phyloP scores from a whole-genome alignment of 2,888 invertebrate genomes.

The Drosophila mercatorum region DNA sequence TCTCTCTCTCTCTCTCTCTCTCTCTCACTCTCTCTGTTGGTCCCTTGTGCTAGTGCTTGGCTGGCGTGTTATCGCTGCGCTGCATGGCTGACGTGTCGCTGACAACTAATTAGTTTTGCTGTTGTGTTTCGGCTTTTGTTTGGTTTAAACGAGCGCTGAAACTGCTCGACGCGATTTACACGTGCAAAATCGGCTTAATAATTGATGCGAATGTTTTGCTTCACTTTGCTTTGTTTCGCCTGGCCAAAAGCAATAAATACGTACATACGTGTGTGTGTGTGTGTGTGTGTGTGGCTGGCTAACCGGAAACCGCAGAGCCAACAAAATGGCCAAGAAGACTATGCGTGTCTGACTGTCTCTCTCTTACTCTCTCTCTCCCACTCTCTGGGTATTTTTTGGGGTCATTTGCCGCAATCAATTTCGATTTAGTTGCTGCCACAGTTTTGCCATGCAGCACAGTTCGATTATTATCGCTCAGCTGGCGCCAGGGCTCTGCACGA shows the following conservation, averaged over 20 bases:
- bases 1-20: too few relatives aligned
- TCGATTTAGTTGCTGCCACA: conserved; percentile 69
- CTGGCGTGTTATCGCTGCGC: conserved; percentile 5
- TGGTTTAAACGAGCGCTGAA: conserved; percentile 34
- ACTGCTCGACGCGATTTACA: conserved; percentile 50
- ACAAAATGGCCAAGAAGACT: conserved; percentile 59
- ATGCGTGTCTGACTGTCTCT: conserved; percentile 24
- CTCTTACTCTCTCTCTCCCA: not conserved
- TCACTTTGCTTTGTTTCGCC: conserved; percentile 51
- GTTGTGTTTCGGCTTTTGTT: conserved; percentile 34
- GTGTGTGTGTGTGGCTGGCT: conserved; percentile 6
- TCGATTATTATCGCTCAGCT: conserved; percentile 65
- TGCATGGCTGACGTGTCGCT: conserved; percentile 44
- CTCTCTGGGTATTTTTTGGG: conserved; percentile 21
- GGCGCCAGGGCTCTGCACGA: not conserved
- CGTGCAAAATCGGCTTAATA: conserved; percentile 60
- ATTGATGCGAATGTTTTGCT: conserved; percentile 58
- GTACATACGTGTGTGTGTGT: not conserved
- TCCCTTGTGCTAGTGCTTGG: conserved; percentile 5
- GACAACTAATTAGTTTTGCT: conserved; percentile 56
- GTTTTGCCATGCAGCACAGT: conserved; percentile 58
- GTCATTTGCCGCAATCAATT: conserved; percentile 75
- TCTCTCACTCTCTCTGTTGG: not conserved
- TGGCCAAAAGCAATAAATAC: conserved; percentile 51
- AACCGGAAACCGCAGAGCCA: conserved; percentile 46